These are phyloP conservation scores for Notarius lentiginosus DNA, from an alignment of 2,113 vertebrate species.

Conservation along the genomic window DNA sequence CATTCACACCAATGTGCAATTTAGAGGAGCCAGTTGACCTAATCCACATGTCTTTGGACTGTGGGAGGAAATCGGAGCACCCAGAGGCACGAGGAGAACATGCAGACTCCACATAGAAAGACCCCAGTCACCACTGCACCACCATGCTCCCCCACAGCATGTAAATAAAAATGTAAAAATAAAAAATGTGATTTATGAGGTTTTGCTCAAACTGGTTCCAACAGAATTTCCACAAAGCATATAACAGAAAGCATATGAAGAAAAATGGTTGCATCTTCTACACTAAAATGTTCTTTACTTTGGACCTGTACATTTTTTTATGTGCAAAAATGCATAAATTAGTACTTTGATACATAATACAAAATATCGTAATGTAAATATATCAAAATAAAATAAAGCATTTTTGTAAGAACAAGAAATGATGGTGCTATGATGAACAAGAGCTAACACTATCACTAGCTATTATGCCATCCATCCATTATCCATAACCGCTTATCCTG, in stretches of 20 bases:
- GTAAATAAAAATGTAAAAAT: constrained; percentile 31
- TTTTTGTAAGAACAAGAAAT: background rate
- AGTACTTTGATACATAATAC: background rate
- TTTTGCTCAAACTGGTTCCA: background rate
- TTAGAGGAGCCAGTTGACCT: no score
- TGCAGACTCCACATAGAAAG: no score
- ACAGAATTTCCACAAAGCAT: background rate
- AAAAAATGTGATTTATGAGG: background rate
- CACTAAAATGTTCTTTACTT: background rate
- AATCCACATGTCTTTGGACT: no score
- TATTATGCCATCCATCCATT: no score
- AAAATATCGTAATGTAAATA: background rate
- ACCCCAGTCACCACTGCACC: no score
- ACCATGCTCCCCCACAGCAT: background rate
- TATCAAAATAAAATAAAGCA: background rate
- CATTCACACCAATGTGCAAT: no score
- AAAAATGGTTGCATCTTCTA: background rate
- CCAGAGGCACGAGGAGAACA: no score
- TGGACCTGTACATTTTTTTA: background rate
- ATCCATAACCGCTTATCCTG: no score
- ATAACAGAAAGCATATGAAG: background rate
- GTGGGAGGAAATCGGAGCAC: no score
- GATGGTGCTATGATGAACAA: background rate
- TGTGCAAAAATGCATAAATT: background rate
- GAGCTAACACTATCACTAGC: background rate